A percentile compares a stretch with the other conserved stretches of the same genome.
Conservation (phyloP, 2,797 vertebrate genomes). For the Prunella strophiata region DNA sequence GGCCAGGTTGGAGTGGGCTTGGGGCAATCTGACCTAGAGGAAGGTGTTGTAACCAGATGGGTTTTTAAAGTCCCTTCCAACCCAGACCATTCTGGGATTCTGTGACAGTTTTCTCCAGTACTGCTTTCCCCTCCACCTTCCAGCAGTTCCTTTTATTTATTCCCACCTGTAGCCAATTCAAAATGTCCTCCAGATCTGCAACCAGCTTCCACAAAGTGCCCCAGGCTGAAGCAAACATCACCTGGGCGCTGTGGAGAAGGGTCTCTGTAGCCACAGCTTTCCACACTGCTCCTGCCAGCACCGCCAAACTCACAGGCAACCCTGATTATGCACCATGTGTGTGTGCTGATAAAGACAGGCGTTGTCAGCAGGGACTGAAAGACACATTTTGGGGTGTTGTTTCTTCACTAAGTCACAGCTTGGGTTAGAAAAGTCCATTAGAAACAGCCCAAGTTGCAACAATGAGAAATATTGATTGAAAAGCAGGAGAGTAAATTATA, state of each 20-base stretch:
- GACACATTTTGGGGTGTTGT: background rate
- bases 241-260: fast-evolving
- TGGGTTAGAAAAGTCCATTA: background rate
- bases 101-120: background rate
- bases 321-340: fast-evolving
- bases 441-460: background rate
- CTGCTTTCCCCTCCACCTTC: background rate
- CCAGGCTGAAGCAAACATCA: background rate
- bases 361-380: background rate
- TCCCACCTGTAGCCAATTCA: background rate
- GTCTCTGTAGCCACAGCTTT: background rate
- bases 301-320: fast-evolving
- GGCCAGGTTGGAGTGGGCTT: background rate
- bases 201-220: background rate
- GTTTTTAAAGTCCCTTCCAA: background rate
- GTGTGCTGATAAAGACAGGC: background rate
- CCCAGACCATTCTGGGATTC: background rate
- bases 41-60: background rate
- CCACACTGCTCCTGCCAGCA: fast-evolving
- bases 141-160: constrained; percentile 48
- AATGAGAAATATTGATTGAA: background rate
- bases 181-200: background rate
- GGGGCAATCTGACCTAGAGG: background rate
- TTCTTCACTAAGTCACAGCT: background rate
- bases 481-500: background rate